phyloP scores from a whole-genome alignment of 2,113 vertebrate species.

The Stegastes partitus region DNA sequence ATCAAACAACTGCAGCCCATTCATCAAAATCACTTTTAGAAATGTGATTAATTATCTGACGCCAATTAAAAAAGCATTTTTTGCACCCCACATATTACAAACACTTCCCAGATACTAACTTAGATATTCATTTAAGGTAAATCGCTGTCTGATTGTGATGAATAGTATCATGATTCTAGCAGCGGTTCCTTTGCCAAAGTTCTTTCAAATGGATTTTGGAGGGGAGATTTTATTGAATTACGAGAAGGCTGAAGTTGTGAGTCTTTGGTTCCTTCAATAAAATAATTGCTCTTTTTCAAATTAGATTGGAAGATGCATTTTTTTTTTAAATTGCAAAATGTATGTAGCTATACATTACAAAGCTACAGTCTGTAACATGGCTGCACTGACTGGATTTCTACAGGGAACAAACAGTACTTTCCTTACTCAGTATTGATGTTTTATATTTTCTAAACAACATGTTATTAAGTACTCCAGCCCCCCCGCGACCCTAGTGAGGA shows the following conservation, averaged over 20 bases:
- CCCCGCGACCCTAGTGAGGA: too few relatives aligned
- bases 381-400: neutral
- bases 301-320: neutral
- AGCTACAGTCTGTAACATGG: neutral
- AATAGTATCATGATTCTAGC: too few relatives aligned
- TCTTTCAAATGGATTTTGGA: neutral
- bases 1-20: neutral
- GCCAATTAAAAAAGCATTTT: too few relatives aligned
- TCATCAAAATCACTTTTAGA: neutral
- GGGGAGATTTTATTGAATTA: neutral
- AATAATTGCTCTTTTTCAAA: slow-evolving; percentile 9
- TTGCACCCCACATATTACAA: too few relatives aligned
- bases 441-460: too few relatives aligned
- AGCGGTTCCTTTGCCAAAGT: neutral
- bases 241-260: too few relatives aligned
- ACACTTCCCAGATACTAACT: too few relatives aligned
- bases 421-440: neutral
- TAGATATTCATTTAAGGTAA: too few relatives aligned
- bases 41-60: neutral
- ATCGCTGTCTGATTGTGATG: too few relatives aligned
- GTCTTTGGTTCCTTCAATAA: neutral
- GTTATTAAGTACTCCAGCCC: too few relatives aligned
- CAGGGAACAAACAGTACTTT: neutral
- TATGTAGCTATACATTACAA: neutral
- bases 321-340: slow-evolving; percentile 1